Evolutionary conservation across 53 echinoderm and acorn worm species (phyloP).

Genomic region (Glandiceps talaboti): DNA sequence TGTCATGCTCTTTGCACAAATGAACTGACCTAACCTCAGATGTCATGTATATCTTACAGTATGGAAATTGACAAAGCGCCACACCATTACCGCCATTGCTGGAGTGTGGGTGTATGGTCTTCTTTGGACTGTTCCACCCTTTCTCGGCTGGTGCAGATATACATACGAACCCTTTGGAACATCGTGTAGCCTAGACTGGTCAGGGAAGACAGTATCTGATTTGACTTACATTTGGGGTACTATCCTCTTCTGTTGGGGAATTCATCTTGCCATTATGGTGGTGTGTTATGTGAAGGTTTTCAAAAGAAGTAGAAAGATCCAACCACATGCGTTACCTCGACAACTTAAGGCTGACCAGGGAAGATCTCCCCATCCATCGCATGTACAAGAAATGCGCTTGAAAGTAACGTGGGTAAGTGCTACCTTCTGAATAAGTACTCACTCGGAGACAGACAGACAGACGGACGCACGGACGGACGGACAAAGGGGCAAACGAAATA

Average conservation of each 20-base stretch:
- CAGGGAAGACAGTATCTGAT: conserved; percentile 17
- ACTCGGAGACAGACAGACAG: too few species aligned
- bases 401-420: too few species aligned
- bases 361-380: background rate
- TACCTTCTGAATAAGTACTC: too few species aligned
- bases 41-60: too few species aligned
- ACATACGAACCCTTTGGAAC: conserved; percentile 64
- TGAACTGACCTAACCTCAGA: too few species aligned
- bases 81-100: conserved; percentile 23
- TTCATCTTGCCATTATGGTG: conserved; percentile 34
- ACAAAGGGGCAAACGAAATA: too few species aligned
- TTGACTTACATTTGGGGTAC: conserved; percentile 30
- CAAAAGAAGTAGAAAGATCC: conserved; percentile 13
- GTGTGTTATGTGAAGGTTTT: conserved; percentile 32
- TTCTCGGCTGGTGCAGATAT: conserved; percentile 71
- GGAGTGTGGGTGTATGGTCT: conserved; percentile 36
- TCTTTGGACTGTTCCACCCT: conserved; percentile 51
- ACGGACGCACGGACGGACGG: too few species aligned
- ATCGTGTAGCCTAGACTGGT: conserved; percentile 62
- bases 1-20: too few species aligned
- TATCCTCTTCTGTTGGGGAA: conserved; percentile 22
- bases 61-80: conserved; percentile 13
- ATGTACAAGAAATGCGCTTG: too few species aligned
- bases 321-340: background rate
- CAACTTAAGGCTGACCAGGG: background rate